A percentile compares a stretch with the other conserved stretches of the same genome.
These are phyloP conservation scores for Iguana delicatissima DNA, from an alignment of 2,797 vertebrate species.

Conservation along the genomic window DNA sequence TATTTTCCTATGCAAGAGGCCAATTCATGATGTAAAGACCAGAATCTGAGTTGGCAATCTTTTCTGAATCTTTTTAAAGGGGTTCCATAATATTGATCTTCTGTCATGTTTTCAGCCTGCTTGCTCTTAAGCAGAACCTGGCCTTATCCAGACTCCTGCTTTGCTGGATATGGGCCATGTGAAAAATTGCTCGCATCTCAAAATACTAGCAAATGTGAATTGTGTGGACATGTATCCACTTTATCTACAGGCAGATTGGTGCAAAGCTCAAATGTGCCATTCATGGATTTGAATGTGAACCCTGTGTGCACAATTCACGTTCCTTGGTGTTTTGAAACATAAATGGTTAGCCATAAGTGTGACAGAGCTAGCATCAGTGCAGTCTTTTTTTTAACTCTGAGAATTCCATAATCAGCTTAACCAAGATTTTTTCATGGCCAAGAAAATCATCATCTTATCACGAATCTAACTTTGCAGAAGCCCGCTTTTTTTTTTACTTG, in stretches of 20 bases:
- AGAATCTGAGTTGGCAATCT: constrained; percentile 36
- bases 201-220: constrained; percentile 26
- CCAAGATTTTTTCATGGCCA: background rate
- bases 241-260: background rate
- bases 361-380: background rate
- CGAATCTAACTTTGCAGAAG: background rate
- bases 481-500: background rate
- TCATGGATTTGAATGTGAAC: background rate
- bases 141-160: background rate
- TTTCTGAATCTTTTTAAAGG: constrained; percentile 24
- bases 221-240: no score
- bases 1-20: background rate
- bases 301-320: background rate
- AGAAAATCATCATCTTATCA: background rate
- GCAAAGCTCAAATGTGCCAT: background rate
- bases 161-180: background rate
- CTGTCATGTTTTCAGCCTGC: constrained; percentile 34
- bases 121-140: constrained; percentile 45
- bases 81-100: constrained; percentile 3
- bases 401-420: background rate
- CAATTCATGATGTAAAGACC: constrained; percentile 29
- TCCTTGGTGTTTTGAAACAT: background rate
- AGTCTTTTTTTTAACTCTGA: background rate
- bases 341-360: background rate
- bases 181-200: background rate